A percentile compares a stretch with the other conserved stretches of the same genome.
Conservation (phyloP, 2,797 vertebrate genomes). For the Gambusia yucatana region DNA sequence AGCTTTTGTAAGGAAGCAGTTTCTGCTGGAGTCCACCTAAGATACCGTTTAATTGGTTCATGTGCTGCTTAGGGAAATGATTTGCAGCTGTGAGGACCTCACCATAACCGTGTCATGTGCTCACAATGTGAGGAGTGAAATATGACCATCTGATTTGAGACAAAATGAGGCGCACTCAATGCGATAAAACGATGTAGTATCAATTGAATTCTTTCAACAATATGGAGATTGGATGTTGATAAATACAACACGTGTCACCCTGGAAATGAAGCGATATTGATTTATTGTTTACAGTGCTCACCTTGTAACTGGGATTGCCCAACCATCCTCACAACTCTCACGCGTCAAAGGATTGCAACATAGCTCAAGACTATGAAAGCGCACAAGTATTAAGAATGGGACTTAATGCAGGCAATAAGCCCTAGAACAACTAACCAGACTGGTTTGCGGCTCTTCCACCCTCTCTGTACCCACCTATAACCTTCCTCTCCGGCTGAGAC, state of each 20-base stretch:
- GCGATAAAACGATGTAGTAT: not conserved
- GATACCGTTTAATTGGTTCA: conserved; percentile 14
- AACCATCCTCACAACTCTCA: not conserved
- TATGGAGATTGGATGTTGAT: not conserved
- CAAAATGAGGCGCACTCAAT: not conserved
- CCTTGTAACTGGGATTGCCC: not conserved
- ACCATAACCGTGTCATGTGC: conserved; percentile 34
- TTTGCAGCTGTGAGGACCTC: conserved; percentile 59
- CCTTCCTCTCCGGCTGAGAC: conserved; percentile 80
- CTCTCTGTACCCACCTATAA: conserved; percentile 78
- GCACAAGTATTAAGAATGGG: not conserved
- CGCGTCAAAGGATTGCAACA: not conserved
- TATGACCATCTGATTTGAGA: not conserved
- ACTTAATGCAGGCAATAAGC: not conserved
- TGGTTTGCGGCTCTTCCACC: no score
- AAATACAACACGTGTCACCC: conserved; percentile 31
- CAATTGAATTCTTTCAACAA: not conserved
- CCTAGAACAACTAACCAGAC: not conserved
- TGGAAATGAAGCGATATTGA: not conserved
- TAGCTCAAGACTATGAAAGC: not conserved
- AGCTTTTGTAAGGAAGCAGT: not conserved
- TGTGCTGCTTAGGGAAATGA: conserved; percentile 26
- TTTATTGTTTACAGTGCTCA: not conserved
- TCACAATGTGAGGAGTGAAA: conserved; percentile 2
- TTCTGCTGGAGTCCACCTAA: not conserved